Base-by-base conservation (phyloP, 2,888 invertebrate species). In the Nomada ferruginata region DNA sequence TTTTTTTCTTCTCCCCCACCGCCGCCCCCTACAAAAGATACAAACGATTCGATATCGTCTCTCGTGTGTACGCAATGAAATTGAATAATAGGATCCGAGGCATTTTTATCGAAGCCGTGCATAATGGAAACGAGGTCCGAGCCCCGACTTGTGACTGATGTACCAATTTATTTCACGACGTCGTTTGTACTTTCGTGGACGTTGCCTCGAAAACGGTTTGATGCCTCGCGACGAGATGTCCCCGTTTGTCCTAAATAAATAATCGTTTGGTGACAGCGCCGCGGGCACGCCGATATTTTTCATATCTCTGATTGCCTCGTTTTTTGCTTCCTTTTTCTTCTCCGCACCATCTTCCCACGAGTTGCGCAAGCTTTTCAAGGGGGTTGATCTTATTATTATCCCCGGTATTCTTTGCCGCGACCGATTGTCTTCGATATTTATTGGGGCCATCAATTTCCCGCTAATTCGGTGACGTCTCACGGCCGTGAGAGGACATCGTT, bases 51-150 rank as follows among this genome's bases (percentile, higher is more conserved):
- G 84, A 79, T 77, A 77, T 77, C 80, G 68, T 60, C 55, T 55
- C 60, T 50, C 59, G 59, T 72, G 64, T 69, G 73, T 64, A 79
- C 77, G 75, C 82, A 74, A 79, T 74, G 73, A 74, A 75, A 83
- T 83, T 82, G 83, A 83, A 83, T 81, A 81, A 83, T 83, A 83
- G 81, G 79, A 79, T 69, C 52, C 64, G 52, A 61, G 69, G 76
- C 73, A 75, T 77, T 85, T 85, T 83, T 80, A 82, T 82, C 75
- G 68, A 60, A 18, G 65, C 18, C 26, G 23, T 18, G 47, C 59
- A 83, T 82, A 83, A 83, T 82, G 66, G 82, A 61, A 75, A 68
- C 53, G 57, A 55, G 68, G 60, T 44, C 68, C 71, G 52, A 36
- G 53, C 23, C 52, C 50, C 63, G 36, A 9, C 44, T 23, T n/a